Conservation (phyloP, 2,113 vertebrate genomes). For the Misgurnus anguillicaudatus region DNA sequence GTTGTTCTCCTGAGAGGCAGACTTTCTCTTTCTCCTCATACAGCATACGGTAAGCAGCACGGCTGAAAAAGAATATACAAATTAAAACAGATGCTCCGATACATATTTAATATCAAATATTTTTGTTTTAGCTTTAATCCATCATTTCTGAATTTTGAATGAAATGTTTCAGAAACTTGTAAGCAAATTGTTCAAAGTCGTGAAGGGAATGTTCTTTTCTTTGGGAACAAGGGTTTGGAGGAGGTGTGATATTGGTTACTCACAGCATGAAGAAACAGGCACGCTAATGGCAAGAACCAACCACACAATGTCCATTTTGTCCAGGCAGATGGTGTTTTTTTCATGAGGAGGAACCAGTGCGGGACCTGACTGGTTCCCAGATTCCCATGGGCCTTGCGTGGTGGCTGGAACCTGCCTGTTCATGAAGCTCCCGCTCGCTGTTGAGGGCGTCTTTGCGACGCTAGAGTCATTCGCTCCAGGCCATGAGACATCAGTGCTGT, state of each 20-base stretch:
- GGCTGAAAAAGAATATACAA: slow-evolving; percentile 72
- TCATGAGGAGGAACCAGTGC: slow-evolving; percentile 77
- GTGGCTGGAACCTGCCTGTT: slow-evolving; percentile 86
- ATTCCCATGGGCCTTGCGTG: slow-evolving; percentile 78
- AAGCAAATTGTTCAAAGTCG: background rate
- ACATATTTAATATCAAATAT: background rate
- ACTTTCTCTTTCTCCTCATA: slow-evolving; percentile 94
- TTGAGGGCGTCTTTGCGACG: slow-evolving; percentile 76
- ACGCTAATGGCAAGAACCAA: slow-evolving; percentile 94
- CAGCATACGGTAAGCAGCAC: slow-evolving; percentile 96
- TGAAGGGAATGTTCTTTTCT: slow-evolving; percentile 4
- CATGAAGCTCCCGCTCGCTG: slow-evolving; percentile 84
- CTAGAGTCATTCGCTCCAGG: slow-evolving; percentile 65
- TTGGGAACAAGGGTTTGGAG: background rate
- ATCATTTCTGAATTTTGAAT: slow-evolving; percentile 4
- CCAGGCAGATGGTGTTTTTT: slow-evolving; percentile 87
- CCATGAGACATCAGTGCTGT: slow-evolving; percentile 57
- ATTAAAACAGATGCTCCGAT: background rate
- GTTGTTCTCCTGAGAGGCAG: slow-evolving; percentile 92
- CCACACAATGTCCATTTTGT: slow-evolving; percentile 95
- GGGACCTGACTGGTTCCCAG: slow-evolving; percentile 84
- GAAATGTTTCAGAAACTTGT: background rate
- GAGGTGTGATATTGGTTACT: slow-evolving; percentile 66
- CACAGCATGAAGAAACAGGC: slow-evolving; percentile 94
- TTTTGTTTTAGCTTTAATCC: background rate